A percentile compares a stretch with the other conserved stretches of the same genome.
phyloP scores from a whole-genome alignment of 2,888 invertebrate species.

The Andricus quercusramuli region DNA sequence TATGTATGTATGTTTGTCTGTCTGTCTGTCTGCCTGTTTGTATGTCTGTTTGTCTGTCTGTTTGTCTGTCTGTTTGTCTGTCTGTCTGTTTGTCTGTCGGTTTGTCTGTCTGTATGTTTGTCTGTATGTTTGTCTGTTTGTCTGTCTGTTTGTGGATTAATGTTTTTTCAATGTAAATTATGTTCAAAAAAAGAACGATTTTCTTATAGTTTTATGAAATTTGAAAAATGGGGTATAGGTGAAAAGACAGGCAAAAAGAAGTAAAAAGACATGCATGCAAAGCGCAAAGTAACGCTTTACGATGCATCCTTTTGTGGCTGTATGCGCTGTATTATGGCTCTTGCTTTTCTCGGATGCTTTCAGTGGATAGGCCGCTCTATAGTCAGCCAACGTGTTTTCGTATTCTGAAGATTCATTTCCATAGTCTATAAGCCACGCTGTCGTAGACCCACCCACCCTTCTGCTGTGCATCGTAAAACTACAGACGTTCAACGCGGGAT shows the following conservation, averaged over 20 bases:
- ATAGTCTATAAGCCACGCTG: slow-evolving; percentile 22
- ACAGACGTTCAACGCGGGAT: background rate
- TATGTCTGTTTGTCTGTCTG: too few species aligned
- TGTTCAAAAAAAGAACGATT: too few species aligned
- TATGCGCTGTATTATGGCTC: slow-evolving; percentile 15
- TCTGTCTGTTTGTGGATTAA: too few species aligned
- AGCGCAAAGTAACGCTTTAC: background rate
- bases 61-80: too few species aligned
- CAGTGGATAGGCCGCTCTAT: slow-evolving; percentile 32
- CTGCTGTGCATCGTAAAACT: slow-evolving; percentile 14
- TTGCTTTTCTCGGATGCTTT: background rate
- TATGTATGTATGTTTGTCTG: too few species aligned
- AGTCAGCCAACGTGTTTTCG: slow-evolving; percentile 36
- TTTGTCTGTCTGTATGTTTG: too few species aligned
- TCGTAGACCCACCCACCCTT: background rate
- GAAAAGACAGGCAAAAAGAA: background rate
- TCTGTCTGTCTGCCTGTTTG: too few species aligned
- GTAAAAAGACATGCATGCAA: slow-evolving; percentile 1
- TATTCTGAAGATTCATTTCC: slow-evolving; percentile 39
- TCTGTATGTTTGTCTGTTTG: too few species aligned
- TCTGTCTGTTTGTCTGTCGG: too few species aligned
- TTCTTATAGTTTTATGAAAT: background rate
- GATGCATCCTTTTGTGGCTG: slow-evolving; percentile 17
- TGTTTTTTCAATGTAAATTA: too few species aligned
- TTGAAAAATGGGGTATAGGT: background rate